Evolutionary conservation across 2,113 vertebrate species (phyloP), one percentile per base, ranked within the genome.

Genomic region (Pogona vitticeps): DNA sequence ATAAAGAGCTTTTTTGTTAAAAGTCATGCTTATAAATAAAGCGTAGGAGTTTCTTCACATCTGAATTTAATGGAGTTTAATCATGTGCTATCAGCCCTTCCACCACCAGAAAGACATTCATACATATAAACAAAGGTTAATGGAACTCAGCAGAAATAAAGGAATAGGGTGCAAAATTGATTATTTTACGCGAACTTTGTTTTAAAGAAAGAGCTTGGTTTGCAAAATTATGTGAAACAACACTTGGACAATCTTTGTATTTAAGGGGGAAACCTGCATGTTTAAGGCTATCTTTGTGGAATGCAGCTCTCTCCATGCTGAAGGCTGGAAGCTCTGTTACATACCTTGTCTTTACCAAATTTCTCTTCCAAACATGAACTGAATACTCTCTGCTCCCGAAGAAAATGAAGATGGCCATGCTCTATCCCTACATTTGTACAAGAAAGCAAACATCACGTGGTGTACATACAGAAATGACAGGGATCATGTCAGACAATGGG

Each of bases 111-210:
- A 86, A 71, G 9, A 79, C 26, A 71, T 71, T 76, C 14, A n/a
- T 59, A 17, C 73, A 36, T 67, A 76, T 52, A 40, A 59, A 86
- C 72, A 79, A 85, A 79, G 36, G 63, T 79, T 79, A 71, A 31
- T 86, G 46, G 33, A 86, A 40, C 76, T 59, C 46, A 79, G 31
- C 65, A 79, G 23, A 36, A 71, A 86, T 86, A 70, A 71, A 23
- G 76, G 33, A 21, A 40, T 76, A 10, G n/a, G 40, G 71, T 78
- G 12, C 58, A n/a, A 58, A 71, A 70, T 56, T 59, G 59, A 79
- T 79, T 59, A 63, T 18, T 42, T 13, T 38, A 26, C 28, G 70
- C 70, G 6, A 23, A 71, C n/a, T 79, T 70, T 79, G 76, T 46
- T 79, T 85, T 31, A 70, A 79, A 46, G 42, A 68, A 79, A 65